These are phyloP conservation scores for Vultur gryphus DNA, from an alignment of 2,797 vertebrate species.

Conservation along the genomic window DNA sequence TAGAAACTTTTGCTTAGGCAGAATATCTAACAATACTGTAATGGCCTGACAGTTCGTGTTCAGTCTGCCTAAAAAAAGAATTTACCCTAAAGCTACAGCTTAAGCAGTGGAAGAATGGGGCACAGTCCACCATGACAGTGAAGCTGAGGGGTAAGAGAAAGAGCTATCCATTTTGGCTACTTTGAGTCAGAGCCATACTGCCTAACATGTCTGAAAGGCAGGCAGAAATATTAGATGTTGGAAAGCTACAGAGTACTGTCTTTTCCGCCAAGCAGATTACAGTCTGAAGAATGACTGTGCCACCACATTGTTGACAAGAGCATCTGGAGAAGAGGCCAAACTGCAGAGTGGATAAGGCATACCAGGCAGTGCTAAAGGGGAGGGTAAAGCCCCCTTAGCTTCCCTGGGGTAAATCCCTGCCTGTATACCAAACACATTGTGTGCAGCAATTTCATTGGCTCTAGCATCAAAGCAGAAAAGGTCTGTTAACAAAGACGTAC, in stretches of 20 bases:
- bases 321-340: not conserved
- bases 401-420: not conserved
- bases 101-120: rapidly evolving
- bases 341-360: not conserved
- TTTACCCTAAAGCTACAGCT: not conserved
- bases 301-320: not conserved
- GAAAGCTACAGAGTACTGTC: not conserved
- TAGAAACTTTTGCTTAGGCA: not conserved
- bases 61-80: not conserved
- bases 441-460: not conserved
- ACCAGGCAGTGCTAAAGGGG: not conserved
- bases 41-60: not conserved
- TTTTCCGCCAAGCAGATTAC: not conserved
- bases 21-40: not conserved
- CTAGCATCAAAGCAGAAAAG: not conserved
- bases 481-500: not conserved
- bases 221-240: not conserved
- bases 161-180: not conserved
- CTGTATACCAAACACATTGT: not conserved
- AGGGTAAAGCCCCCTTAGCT: not conserved
- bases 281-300: not conserved
- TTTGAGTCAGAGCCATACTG: no score
- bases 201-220: not conserved
- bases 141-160: not conserved
- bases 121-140: not conserved